These are phyloP conservation scores for Drosophila nebulosa DNA, from an alignment of 1,140 invertebrate genomes.

Conservation along the genomic window DNA sequence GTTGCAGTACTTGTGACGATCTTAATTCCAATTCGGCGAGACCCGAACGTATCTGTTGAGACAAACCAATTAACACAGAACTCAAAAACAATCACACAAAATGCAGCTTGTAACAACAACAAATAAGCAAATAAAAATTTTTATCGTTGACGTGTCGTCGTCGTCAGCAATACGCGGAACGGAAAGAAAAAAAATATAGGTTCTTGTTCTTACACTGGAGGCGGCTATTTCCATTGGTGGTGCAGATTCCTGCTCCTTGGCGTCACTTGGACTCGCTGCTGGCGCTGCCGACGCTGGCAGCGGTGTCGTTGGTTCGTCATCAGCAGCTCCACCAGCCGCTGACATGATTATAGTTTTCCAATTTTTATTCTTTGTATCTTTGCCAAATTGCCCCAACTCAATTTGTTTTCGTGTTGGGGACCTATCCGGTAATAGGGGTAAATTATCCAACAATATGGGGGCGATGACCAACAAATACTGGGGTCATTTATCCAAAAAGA, in stretches of 20 bases:
- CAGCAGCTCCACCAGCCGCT: conserved; percentile 63
- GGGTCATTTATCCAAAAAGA: not conserved
- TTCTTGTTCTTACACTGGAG: conserved; percentile 45
- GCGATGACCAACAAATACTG: not conserved
- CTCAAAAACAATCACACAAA: not conserved
- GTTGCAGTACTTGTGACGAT: conserved; percentile 73
- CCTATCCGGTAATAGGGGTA: not conserved
- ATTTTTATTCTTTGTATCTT: conserved; percentile 1
- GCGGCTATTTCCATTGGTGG: conserved; percentile 52
- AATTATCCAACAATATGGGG: not conserved
- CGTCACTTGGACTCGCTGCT: conserved; percentile 10
- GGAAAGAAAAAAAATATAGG: conserved; percentile 1
- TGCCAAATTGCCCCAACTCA: not conserved
- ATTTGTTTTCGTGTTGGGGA: not conserved
- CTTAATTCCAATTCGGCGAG: conserved; percentile 74
- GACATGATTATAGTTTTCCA: conserved; percentile 42
- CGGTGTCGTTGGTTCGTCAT: conserved; percentile 42
- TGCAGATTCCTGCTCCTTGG: not conserved
- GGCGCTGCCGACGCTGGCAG: conserved; percentile 19
- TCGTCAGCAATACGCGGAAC: conserved; percentile 51
- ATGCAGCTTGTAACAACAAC: conserved; percentile 3
- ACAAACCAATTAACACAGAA: not conserved
- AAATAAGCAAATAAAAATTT: not conserved
- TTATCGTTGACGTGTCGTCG: conserved; percentile 55
- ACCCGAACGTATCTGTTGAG: conserved; percentile 73